phyloP scores from a whole-genome alignment of 1,140 invertebrate genomes.

The Ooceraea biroi region DNA sequence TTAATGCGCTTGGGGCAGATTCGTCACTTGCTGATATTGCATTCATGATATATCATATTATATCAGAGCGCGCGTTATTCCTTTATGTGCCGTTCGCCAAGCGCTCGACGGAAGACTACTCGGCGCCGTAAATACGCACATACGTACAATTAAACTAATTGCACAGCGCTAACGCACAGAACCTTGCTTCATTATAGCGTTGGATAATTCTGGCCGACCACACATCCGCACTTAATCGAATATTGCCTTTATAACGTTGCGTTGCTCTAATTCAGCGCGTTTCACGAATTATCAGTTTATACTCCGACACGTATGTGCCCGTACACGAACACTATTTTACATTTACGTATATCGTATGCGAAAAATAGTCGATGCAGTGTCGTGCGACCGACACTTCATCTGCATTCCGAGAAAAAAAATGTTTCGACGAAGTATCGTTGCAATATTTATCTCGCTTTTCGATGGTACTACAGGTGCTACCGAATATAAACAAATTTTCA shows the following conservation, averaged over 20 bases:
- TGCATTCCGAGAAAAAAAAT: neutral
- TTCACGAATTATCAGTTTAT: constrained; percentile 41
- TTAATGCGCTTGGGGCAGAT: neutral
- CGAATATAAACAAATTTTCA: neutral
- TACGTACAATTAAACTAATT: constrained; percentile 50
- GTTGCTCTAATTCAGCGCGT: constrained; percentile 36
- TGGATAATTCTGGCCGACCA: neutral
- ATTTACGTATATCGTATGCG: neutral
- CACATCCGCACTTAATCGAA: constrained; percentile 29
- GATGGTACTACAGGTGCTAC: neutral
- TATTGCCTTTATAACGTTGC: constrained; percentile 38
- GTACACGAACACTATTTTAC: constrained; percentile 1
- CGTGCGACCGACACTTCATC: neutral
- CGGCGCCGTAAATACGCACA: neutral
- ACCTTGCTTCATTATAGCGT: constrained; percentile 39
- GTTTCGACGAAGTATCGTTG: neutral
- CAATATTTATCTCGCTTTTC: neutral
- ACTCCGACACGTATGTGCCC: neutral
- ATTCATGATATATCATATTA: constrained; percentile 17
- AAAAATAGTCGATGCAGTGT: neutral
- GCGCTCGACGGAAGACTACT: constrained; percentile 10
- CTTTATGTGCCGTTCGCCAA: neutral
- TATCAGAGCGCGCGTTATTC: neutral
- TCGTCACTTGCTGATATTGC: neutral
- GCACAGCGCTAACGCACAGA: neutral